Base-by-base conservation (phyloP, 2,888 invertebrate species). In the Allophyes oxyacanthae region DNA sequence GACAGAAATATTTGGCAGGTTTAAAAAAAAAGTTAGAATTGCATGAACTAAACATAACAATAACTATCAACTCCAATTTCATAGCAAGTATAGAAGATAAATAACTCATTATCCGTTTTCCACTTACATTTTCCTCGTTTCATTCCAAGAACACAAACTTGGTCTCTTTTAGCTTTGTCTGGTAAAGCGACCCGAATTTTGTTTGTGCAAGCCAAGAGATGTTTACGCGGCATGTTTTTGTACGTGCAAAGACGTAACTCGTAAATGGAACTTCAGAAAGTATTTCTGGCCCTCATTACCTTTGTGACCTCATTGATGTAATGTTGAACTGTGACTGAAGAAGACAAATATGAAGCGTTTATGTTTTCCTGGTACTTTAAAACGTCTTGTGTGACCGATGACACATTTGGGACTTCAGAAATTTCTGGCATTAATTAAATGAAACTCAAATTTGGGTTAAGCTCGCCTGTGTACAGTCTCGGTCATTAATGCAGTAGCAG, bases 141-240 rank as follows among this genome's bases (percentile, higher is more conserved):
- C 34, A 37, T 10, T 34, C 30, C 54, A 10, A 30, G 32, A 54
- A 68, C 33, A 49, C 34, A 55, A 68, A 68, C 20, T 20, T 20
- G 40, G 55, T 36, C 13, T 15, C 58, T 70, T 58, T 48, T 37
- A 34, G 58, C 71, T 52, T 42, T 58, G 65, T 45, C 36, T 40
- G 71, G 34, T 20, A 20, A 20, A 20, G 66, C 58, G 66, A 64
- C 66, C 66, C 66, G 66, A 64, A 66, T 66, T 64, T 50, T 70
- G 71, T 64, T 66, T 66, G 71, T 66, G 65, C 65, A 49, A 49
- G 26, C 52, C 13, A 33, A 25, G 43, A 50, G 43, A 30, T 71
- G 66, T 72, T 67, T 71, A 50, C 59, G 61, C 66, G 46, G 38
- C 44, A 40, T 66, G 61, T 59, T 72, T 67, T 66, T 72, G 60